Evolutionary conservation across 2,113 vertebrate genomes (phyloP), one percentile per base, ranked within the genome.

Genomic region (Tupaia tana): DNA sequence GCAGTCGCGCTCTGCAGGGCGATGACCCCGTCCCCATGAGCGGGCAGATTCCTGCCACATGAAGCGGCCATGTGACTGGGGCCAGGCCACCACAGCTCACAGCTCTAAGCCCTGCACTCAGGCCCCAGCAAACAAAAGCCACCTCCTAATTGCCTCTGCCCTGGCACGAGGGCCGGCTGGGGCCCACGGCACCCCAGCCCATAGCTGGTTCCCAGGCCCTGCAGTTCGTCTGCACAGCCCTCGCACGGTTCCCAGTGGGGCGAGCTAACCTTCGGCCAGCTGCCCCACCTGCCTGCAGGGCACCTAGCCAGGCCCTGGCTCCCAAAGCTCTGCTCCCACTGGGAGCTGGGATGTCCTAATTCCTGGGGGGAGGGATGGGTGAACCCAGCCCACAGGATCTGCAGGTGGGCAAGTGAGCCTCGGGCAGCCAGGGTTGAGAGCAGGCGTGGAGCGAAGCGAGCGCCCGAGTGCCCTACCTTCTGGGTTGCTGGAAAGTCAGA

Each of bases 131-230:
- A 83, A 93, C 86, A 86, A 91, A 95, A 79, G 70, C 64, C 9
- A 25, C 77, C 71, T 75, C 79, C 74, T 75, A 87, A 91, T 2
- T 79, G 85, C 85, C 93, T 69, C 14, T 59, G 90, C 61, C n/a
- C 61, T 84, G 93, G 71, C 93, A 58, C 27, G 14, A 7, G 75
- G 74, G 56, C 79, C 4, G 2, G 6, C 1, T 22, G 14, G 81
- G 56, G 22, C 83, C 56, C 77, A 24, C 0, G 7, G 31, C 63
- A 6, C 43, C n/a, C 29, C 20, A 11, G 83, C 63, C 87, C 10
- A 7, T 1, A 52, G 79, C 64, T 20, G 25, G 52, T 64, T 91
- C 82, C 89, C 81, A 77, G 58, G 61, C 78, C 75, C 77, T 2
- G 19, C 43, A 2, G 31, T 22, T 67, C 1, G 0, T 64, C 52